Conservation (phyloP, 2,888 invertebrate genomes). For the Drosophila yooni region DNA sequence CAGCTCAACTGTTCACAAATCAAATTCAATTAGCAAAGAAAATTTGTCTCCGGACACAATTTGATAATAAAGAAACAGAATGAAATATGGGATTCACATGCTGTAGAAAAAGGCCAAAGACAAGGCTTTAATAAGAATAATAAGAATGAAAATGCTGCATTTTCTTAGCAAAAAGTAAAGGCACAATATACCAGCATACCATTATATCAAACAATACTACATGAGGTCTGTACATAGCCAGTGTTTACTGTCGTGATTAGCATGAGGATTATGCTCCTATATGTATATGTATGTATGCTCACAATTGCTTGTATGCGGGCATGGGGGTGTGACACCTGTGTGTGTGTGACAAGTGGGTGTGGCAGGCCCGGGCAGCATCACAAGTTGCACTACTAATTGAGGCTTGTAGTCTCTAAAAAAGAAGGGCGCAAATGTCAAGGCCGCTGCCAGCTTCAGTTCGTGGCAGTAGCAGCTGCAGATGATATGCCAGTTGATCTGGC, state of each 20-base stretch:
- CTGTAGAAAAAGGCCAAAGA: background rate
- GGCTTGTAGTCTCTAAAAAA: slow-evolving; percentile 52
- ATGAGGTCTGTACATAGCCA: slow-evolving; percentile 1
- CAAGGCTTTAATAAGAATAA: background rate
- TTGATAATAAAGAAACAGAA: background rate
- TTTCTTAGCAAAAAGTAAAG: background rate
- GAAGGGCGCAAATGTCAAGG: slow-evolving; percentile 75
- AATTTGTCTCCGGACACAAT: background rate
- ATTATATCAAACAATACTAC: background rate
- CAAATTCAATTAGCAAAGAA: slow-evolving; percentile 3
- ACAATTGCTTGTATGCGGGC: slow-evolving; percentile 1
- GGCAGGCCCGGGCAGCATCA: slow-evolving; percentile 65
- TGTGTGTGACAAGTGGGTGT: slow-evolving; percentile 58
- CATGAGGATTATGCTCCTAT: slow-evolving; percentile 2
- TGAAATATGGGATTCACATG: background rate
- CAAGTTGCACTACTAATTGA: slow-evolving; percentile 70
- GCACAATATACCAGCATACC: background rate
- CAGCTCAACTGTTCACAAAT: slow-evolving; percentile 1
- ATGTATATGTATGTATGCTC: background rate
- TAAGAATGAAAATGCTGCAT: background rate
- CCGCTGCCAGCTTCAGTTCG: slow-evolving; percentile 52
- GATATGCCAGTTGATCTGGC: slow-evolving; percentile 19
- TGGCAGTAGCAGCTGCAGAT: slow-evolving; percentile 27
- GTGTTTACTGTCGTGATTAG: slow-evolving; percentile 19
- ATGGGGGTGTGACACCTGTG: slow-evolving; percentile 54